Evolutionary conservation across 2,797 vertebrate genomes (phyloP), one percentile per base, ranked within the genome.

Genomic region (Scarus forsteni): DNA sequence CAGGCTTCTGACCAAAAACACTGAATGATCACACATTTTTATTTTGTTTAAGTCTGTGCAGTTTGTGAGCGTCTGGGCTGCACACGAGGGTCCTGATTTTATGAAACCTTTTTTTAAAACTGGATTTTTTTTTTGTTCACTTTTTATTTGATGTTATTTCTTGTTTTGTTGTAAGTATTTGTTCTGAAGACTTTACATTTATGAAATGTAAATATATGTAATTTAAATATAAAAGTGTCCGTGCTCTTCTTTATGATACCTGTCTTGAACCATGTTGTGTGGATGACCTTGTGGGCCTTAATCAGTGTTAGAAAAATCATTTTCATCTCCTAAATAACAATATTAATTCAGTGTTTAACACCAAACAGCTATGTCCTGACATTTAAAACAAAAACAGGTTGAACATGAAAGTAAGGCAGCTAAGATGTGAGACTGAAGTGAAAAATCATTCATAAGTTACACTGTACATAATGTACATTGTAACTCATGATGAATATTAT

Each of bases 1-100:
- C 11, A 49, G 73, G 19, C 46, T 66, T 64, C 34, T 66, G 67
- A 79, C 80, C 79, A 88, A 82, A 84, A 54, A 60, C 39, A 0
- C 62, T 8, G 0, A 16, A n/a, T 69, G 46, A 15, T 53, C 52
- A 9, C 11, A 11, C 11, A 72, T 8, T 9, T 34, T 46, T 7
- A 19, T 58, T 75, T 68, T 56, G 55, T 77, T 56, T 60, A 19
- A 51, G n/a, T 61, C 12, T 66, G 45, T 67, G 55, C 38, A 6
- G 18, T 52, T 7, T 44, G 27, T 27, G 27, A 7, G 18, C 35
- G 35, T 49, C 42, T 71, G 44, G 66, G 19, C n/a, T 59, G 27
- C 46, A 39, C 50, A 13, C 0, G 0, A 54, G 14, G 58, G 1
- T 39, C 38, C 10, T 53, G 3, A 64, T 52, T 52, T 66, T 61